Conservation (phyloP, 2,113 vertebrate species). For the Anguilla rostrata region DNA sequence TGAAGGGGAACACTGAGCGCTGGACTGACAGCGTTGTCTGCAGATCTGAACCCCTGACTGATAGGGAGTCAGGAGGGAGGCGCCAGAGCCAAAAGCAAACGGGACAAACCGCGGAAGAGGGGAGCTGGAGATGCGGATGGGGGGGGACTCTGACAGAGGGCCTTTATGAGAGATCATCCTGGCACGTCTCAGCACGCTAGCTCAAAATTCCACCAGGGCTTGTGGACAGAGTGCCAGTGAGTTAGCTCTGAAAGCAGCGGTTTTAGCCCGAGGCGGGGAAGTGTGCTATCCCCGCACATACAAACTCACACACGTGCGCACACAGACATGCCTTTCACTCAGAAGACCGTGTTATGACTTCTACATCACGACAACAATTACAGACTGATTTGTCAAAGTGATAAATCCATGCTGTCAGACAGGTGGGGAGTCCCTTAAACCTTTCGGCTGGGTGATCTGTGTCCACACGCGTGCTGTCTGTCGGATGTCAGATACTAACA, state of each 20-base stretch:
- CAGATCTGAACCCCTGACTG: background rate
- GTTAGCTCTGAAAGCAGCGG: conserved; percentile 67
- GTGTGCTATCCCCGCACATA: background rate
- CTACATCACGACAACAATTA: background rate
- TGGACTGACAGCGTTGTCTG: background rate
- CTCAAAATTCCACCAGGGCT: conserved; percentile 90
- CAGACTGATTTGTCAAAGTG: background rate
- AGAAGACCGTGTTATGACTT: background rate
- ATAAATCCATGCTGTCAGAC: background rate
- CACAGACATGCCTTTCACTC: background rate
- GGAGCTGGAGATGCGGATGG: conserved; percentile 41
- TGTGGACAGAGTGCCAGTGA: conserved; percentile 80
- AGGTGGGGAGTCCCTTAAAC: background rate
- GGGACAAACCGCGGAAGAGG: background rate
- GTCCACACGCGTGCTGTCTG: background rate
- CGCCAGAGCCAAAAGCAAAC: conserved; percentile 34
- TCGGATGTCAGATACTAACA: background rate
- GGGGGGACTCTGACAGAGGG: conserved; percentile 77
- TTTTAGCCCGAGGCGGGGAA: conserved; percentile 58
- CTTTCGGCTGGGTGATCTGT: background rate
- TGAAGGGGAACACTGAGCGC: background rate
- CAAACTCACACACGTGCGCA: background rate
- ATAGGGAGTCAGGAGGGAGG: conserved; percentile 38
- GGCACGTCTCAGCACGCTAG: conserved; percentile 76
- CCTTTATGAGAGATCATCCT: conserved; percentile 79